Conservation (phyloP, 2,888 invertebrate genomes). For the Nomada hirtipes region DNA sequence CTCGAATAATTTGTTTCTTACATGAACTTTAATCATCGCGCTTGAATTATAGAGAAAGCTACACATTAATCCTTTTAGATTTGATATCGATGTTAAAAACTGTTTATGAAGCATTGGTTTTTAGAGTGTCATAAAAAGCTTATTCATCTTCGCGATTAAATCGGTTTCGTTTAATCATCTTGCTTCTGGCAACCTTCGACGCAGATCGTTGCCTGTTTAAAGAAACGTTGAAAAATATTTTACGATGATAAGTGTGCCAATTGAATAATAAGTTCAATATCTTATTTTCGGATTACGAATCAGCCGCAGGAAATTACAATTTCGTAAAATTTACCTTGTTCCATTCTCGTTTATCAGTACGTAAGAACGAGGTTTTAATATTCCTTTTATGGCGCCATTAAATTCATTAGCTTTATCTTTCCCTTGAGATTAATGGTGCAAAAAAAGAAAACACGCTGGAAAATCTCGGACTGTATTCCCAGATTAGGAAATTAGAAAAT, state of each 20-base stretch:
- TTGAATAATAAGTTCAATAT: too few species aligned
- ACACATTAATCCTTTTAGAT: not conserved
- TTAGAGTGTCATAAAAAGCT: not conserved
- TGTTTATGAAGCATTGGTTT: not conserved
- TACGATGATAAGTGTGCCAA: too few species aligned
- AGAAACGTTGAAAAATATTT: too few species aligned
- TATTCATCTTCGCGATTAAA: too few species aligned
- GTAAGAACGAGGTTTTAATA: not conserved
- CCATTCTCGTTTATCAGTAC: not conserved
- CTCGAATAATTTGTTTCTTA: not conserved
- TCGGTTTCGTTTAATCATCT: too few species aligned
- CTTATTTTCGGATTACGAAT: not conserved
- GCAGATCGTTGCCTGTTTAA: too few species aligned
- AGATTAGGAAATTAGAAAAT: not conserved
- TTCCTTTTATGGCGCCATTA: conserved; percentile 7
- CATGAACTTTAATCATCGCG: too few species aligned
- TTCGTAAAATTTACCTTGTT: not conserved
- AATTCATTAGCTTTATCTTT: not conserved
- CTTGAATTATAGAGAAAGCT: not conserved
- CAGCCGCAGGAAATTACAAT: not conserved
- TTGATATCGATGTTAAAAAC: not conserved
- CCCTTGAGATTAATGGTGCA: not conserved
- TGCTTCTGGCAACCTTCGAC: too few species aligned
- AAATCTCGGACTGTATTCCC: too few species aligned
- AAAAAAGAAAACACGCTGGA: not conserved